These are phyloP conservation scores for Zapus hudsonius DNA, from an alignment of 2,113 vertebrate genomes.

Conservation along the genomic window DNA sequence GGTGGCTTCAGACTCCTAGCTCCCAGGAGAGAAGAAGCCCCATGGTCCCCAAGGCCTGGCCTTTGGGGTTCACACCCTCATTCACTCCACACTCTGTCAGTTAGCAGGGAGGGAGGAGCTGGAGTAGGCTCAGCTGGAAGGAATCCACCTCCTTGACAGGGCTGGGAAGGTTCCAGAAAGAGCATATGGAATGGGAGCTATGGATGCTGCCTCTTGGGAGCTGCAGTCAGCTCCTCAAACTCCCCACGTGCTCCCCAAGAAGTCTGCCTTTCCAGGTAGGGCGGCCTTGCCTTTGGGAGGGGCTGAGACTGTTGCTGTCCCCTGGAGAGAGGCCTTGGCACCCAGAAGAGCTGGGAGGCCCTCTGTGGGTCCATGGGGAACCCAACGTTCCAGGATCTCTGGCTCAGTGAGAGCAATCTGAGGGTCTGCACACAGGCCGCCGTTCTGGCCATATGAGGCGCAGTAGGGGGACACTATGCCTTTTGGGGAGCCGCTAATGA, in stretches of 20 bases:
- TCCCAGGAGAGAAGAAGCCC: background rate
- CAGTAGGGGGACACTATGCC: background rate
- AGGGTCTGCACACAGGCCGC: background rate
- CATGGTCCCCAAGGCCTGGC: background rate
- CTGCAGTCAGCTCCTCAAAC: rapidly evolving
- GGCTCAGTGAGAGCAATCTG: too few species aligned
- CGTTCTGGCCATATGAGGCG: background rate
- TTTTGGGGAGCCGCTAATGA: slow-evolving; percentile 70
- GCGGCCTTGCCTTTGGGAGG: background rate
- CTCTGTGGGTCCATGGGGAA: rapidly evolving
- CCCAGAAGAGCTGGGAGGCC: background rate
- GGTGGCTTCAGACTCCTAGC: background rate
- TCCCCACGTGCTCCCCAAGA: rapidly evolving
- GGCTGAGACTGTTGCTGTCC: background rate
- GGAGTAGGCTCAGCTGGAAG: background rate
- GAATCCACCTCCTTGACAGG: too few species aligned
- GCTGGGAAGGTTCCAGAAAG: background rate
- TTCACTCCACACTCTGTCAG: background rate
- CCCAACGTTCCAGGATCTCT: background rate
- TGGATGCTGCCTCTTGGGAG: background rate
- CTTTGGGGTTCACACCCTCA: background rate
- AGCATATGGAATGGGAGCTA: rapidly evolving
- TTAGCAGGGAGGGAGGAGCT: background rate
- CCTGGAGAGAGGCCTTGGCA: background rate
- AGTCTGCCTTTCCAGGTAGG: background rate